Evolutionary conservation across 2,113 vertebrate genomes (phyloP), one percentile per base, ranked within the genome.

Genomic region (Sminthopsis crassicaudata): DNA sequence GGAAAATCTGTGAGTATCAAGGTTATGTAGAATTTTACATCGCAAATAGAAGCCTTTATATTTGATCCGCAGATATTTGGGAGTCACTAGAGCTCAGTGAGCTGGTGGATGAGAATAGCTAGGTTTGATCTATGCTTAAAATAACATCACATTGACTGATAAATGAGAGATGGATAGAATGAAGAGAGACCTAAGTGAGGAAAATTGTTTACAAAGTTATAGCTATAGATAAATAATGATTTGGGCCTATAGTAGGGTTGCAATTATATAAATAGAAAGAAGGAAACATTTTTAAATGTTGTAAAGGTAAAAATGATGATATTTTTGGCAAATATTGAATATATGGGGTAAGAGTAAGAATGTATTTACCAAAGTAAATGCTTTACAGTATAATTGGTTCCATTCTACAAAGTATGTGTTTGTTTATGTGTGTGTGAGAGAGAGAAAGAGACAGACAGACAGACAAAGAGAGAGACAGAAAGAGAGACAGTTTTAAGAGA

Each of bases 51-150:
- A 12, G 60, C 36, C 30, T 60, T 60, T 67, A 36, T n/a, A n/a
- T 36, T n/a, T 36, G 14, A 36, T 76, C 60, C 30, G 14, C 12
- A n/a, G 5, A 5, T 36, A 76, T 30, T 19, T 76, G 14, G 36
- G 30, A 76, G 6, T 3, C 36, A n/a, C 60, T 67, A 19, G 60
- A n/a, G 12, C 4, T 76, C 60, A 76, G 7, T n/a, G 36, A 76
- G 11, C 36, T 76, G 4, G 4, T 26, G 3, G 0, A 25, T 0
- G 4, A 25, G 11, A 36, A 8, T n/a, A 76, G 4, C 12, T n/a
- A n/a, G 60, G 60, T n/a, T 26, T n/a, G 4, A 76, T 76, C 5
- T 76, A 36, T 76, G 36, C 60, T 76, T 76, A n/a, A 36, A 76
- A 76, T n/a, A 76, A n/a, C 16, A 3, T n/a, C 36, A 76, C 36